These are phyloP conservation scores for Thamnophis elegans DNA, from an alignment of 2,797 vertebrate species.

Conservation along the genomic window DNA sequence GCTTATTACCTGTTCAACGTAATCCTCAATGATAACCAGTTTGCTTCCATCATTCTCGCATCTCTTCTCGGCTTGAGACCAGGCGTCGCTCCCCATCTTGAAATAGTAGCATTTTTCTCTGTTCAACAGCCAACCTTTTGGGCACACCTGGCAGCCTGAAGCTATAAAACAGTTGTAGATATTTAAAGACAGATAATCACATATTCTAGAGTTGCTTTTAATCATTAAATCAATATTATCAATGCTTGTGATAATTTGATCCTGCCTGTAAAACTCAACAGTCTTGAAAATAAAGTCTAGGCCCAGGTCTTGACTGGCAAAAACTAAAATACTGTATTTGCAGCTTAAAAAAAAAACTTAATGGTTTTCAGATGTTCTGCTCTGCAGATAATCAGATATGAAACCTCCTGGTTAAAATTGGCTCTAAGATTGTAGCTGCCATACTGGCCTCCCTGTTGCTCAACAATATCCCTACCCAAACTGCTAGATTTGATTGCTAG, in stretches of 20 bases:
- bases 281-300: background rate
- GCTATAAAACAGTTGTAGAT: background rate
- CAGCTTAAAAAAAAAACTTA: background rate
- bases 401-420: background rate
- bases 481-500: background rate
- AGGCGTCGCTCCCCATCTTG: background rate
- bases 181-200: background rate
- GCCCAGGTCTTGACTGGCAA: background rate
- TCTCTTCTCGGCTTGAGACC: background rate
- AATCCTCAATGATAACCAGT: background rate
- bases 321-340: background rate
- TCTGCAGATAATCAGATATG: background rate
- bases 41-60: background rate
- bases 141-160: constrained; percentile 13
- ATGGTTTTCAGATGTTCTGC: background rate
- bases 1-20: background rate
- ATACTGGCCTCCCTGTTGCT: background rate
- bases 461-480: background rate
- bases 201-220: background rate
- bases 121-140: constrained; percentile 8
- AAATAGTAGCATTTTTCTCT: constrained; percentile 11
- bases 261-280: background rate
- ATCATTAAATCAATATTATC: background rate
- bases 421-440: background rate
- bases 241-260: no score